Conservation (phyloP, 2,888 invertebrate genomes). For the Spialia ferax region DNA sequence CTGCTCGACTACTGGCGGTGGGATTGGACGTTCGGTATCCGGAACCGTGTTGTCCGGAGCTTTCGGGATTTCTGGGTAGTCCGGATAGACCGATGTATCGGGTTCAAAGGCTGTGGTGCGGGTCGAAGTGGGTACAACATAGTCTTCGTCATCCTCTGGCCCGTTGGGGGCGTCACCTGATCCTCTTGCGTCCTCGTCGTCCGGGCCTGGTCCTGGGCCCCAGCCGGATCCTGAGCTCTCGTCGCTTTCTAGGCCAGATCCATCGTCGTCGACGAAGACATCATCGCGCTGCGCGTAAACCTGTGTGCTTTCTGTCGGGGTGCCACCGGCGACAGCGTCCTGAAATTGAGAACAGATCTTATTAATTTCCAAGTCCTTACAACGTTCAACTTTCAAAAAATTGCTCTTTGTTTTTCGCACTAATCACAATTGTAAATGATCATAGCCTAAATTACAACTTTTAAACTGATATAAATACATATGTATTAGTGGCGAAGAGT, state of each 20-base stretch:
- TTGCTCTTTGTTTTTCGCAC: too few relatives aligned
- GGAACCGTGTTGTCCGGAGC: conserved; percentile 45
- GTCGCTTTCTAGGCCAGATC: conserved; percentile 91
- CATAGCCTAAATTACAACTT: too few relatives aligned
- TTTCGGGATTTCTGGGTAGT: conserved; percentile 37
- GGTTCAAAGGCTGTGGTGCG: conserved; percentile 50
- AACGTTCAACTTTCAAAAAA: too few relatives aligned
- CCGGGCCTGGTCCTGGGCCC: conserved; percentile 89
- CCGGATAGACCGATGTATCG: conserved; percentile 47
- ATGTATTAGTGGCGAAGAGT: too few relatives aligned
- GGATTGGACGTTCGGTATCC: conserved; percentile 57
- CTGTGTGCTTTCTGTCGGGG: conserved; percentile 65
- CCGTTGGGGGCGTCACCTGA: conserved; percentile 73
- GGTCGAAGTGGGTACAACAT: conserved; percentile 51
- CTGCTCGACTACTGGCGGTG: conserved; percentile 57
- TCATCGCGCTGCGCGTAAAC: conserved; percentile 80
- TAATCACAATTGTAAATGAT: too few relatives aligned
- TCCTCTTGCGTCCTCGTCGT: conserved; percentile 90
- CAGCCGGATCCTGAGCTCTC: conserved; percentile 95
- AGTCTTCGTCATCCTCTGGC: conserved; percentile 81
- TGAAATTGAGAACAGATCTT: conserved; percentile 59
- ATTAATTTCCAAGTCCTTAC: background rate
- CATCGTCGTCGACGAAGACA: conserved; percentile 92
- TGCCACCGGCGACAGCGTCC: conserved; percentile 67
- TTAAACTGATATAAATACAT: too few relatives aligned